Evolutionary conservation across 2,888 invertebrate genomes (phyloP), one percentile per base, ranked within the genome.

Genomic region (Laspeyria flexula): DNA sequence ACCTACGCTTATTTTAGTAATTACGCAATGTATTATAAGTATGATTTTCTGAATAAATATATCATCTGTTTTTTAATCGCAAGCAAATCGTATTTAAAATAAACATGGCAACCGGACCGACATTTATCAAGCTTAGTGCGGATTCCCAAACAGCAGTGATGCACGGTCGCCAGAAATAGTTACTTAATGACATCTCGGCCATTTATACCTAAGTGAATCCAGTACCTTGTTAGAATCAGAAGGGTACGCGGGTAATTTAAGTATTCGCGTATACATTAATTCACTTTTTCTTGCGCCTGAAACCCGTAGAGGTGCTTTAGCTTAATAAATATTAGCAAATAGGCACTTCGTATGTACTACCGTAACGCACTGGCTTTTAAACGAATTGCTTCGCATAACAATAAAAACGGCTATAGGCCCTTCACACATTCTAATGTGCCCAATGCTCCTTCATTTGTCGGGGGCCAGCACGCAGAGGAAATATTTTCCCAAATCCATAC

Each of bases 401-500:
- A 91, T 92, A 91, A 92, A 69, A 91, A 83, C 81, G 81, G 79
- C 85, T 85, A 85, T 86, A 81, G 87, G 87, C 85, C 86, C 86
- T 89, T 86, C 89, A 88, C 91, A 90, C 90, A 90, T 91, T 89
- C 87, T 90, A 88, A 90, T 88, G 88, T 87, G 85, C 87, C 80
- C 85, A 88, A 86, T 83, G 85, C 84, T 85, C 90, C 86, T 90
- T 91, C 89, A 91, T 91, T 92, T 90, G 90, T 86, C 85, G 87
- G 84, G 84, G 88, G 88, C 88, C 81, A 86, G 88, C 89, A 90
- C 89, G 90, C 79, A 85, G 83, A 84, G 88, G 92, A 90, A 92
- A 92, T 92, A 93, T 92, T 92, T 92, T 86, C 86, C 89, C 88
- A 91, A 93, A 93, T 92, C 92, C 92, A 92, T 92, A 92, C 92